Conservation (phyloP, 2,888 invertebrate genomes). For the Spisula solida region DNA sequence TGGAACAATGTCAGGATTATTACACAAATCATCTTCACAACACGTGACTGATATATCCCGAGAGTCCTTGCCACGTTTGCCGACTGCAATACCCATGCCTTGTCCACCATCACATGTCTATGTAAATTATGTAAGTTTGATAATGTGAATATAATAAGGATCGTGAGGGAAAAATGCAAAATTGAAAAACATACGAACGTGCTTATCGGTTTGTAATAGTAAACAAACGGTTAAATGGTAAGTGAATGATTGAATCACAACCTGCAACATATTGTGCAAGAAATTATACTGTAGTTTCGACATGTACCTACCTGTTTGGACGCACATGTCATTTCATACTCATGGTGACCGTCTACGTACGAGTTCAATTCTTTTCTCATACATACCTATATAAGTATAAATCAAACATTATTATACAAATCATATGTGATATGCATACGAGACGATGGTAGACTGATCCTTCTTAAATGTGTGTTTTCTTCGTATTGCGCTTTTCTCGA, state of each 20-base stretch:
- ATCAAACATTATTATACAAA: background rate
- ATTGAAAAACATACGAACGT: no score
- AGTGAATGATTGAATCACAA: no score
- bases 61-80: conserved; percentile 49
- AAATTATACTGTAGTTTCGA: no score
- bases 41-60: conserved; percentile 64
- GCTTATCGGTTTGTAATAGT: no score
- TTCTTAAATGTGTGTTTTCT: no score
- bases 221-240: no score
- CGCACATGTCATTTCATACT: conserved; percentile 58
- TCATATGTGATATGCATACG: no score
- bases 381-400: conserved; percentile 30
- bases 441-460: no score
- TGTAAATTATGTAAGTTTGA: background rate
- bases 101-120: conserved; percentile 62
- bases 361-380: conserved; percentile 56
- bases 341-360: conserved; percentile 50
- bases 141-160: no score
- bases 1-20: conserved; percentile 49
- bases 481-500: no score
- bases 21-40: conserved; percentile 61
- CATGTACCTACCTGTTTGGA: conserved; percentile 44
- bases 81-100: conserved; percentile 58
- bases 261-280: no score
- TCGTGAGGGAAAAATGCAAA: no score